Base-by-base conservation (phyloP, 2,797 vertebrate genomes). In the Amblyraja radiata region DNA sequence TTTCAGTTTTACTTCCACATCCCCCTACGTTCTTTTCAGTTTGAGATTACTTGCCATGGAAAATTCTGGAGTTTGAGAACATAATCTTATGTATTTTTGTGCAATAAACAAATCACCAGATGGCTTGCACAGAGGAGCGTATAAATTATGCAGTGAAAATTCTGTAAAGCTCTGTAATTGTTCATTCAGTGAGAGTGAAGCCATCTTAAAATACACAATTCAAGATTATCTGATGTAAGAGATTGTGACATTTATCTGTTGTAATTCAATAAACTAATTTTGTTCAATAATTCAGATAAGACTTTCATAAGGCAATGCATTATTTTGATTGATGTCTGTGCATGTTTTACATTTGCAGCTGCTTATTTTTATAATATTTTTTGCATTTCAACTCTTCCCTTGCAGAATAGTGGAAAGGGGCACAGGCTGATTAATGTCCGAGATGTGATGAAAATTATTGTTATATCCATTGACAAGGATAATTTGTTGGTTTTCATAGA, bases 31-130 rank as follows among this genome's bases (percentile, higher is more conserved):
- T 14, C 54, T n/a, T 1, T 84, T 2, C 25, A 61, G 25, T 84
- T 61, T 61, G 46, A 11, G 28, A 84, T 28, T 10, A 14, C 10
- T 54, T 61, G 25, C 10, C 2, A n/a, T 25, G 5, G 54, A 79
- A 18, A 79, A 39, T 79, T 79, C 8, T 11, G 3, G 81, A 54
- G 10, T 84, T 84, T 61, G 46, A 61, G 10, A 28, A n/a, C 81
- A 84, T 84, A 84, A 84, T n/a, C 10, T 25, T 84, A 28, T 25
- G 81, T 28, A 84, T 25, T 84, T 28, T 61, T 28, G 25, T 54
- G 81, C 81, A 84, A n/a, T 61, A 32, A 84, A 84, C 54, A 84
- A 61, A 84, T 84, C 81, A 84, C 3, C 25, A 84, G 25, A 84
- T 84, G 10, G 54, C 54, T 13, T 84, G 81, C 58, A 61, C 81